Percentiles rank a stretch among this genome's conserved stretches.
Conservation (phyloP, 2,797 vertebrate species). For the Chelidonichthys spinosus region DNA sequence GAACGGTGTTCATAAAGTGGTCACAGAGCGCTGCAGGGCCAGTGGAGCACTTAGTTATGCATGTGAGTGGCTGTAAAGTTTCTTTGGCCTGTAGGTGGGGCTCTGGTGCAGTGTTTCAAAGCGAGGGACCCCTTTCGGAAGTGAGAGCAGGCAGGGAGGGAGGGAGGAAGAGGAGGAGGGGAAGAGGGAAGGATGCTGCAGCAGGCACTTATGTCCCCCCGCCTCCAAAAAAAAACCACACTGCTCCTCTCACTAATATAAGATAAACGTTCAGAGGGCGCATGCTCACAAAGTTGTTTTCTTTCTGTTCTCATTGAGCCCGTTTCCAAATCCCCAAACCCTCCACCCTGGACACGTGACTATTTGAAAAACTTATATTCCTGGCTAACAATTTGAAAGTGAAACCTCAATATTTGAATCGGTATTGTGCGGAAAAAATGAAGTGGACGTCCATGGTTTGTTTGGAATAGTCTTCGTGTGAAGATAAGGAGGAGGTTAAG, state of each 20-base stretch:
- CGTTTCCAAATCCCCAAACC: not conserved
- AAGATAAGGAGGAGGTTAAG: constrained; percentile 14
- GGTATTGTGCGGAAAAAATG: constrained; percentile 5
- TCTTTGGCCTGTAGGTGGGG: constrained; percentile 84
- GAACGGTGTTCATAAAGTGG: not conserved
- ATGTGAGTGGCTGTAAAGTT: constrained; percentile 42
- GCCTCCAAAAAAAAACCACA: not conserved
- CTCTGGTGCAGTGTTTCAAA: constrained; percentile 86
- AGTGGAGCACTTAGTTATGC: constrained; percentile 10
- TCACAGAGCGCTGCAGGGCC: not conserved
- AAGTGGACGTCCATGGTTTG: constrained; percentile 18
- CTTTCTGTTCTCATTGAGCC: constrained; percentile 1
- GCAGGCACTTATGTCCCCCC: constrained; percentile 20
- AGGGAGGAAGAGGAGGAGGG: not conserved
- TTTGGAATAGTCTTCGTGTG: constrained; percentile 32
- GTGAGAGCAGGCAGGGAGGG: constrained; percentile 26
- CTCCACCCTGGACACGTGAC: not conserved
- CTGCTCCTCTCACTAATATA: constrained; percentile 1
- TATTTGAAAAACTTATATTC: not conserved
- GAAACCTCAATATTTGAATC: not conserved
- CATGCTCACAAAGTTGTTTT: not conserved
- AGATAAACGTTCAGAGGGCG: constrained; percentile 9
- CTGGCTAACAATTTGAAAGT: constrained; percentile 9
- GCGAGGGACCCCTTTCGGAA: constrained; percentile 30
- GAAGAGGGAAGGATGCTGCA: constrained; percentile 50